Base-by-base conservation (phyloP, 2,113 vertebrate species). In the Stigmatopora argus region DNA sequence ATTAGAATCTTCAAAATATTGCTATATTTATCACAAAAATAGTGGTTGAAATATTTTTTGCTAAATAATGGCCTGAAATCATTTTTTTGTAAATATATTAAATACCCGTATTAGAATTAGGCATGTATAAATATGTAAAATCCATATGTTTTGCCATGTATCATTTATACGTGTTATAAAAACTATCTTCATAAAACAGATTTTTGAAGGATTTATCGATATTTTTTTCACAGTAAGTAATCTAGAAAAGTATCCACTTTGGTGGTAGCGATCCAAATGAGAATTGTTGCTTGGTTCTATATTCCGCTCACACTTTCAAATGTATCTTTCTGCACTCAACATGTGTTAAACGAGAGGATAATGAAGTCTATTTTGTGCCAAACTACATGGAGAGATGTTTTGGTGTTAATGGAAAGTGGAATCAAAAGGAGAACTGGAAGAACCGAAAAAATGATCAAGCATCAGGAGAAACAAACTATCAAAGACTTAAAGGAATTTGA, bases 371-470 rank as follows among this genome's bases (percentile, higher is more conserved):
- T 26, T n/a, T 17, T 6, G 7, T 19, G 34, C 34, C 18, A 41
- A 38, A 38, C 18, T n/a, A n/a, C 8, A 38, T 58, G 31, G 34
- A 58, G 7, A 35, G 2, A 57, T 65, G 13, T 60, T 71, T 77
- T 65, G 55, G 5, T 12, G 51, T 79, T 73, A 81, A 77, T 77
- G 67, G 75, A 53, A 53, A 53, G 19, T 4, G 19, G 51, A 53
- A 53, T 53, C 51, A 53, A 21, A n/a, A 23, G 51, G 19, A 53
- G 4, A 19, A 3, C 7, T n/a, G 11, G 19, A 21, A 12, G 19
- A 23, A 11, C 51, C 21, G 51, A 23, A 23, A 2, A 53, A 5
- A 23, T 53, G 11, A 52, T 53, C 19, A 53, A 53, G 17, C 19
- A 11, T 53, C 4, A 23, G 51, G 51, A 53, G 12, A 6, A 53